Evolutionary conservation across 2,797 vertebrate species (phyloP).

Genomic region (Prunella strophiata): DNA sequence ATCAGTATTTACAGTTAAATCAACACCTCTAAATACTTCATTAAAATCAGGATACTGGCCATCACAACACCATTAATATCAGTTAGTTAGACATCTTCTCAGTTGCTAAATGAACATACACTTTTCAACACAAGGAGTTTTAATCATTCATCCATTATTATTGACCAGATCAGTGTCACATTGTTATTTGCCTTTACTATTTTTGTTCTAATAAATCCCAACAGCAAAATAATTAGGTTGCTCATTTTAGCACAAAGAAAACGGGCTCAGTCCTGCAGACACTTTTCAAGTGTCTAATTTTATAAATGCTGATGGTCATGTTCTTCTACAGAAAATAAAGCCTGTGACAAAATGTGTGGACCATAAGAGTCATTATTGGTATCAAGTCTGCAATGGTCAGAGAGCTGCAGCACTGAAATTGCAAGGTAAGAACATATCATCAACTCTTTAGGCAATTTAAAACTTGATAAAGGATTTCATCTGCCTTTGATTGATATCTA

Average conservation of each 20-base stretch:
- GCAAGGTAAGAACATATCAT: neutral
- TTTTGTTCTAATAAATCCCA: neutral
- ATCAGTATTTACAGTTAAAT: constrained; percentile 27
- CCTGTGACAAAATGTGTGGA: neutral
- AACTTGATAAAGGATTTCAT: constrained; percentile 23
- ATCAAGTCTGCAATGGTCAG: neutral
- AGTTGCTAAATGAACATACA: constrained; percentile 17
- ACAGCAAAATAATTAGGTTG: constrained; percentile 4
- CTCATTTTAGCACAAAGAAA: neutral
- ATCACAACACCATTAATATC: constrained; percentile 15
- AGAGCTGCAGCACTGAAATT: neutral
- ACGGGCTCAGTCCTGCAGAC: neutral
- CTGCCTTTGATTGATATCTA: neutral
- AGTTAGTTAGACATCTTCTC: constrained; percentile 8
- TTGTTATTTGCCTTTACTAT: neutral
- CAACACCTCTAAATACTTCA: constrained; percentile 9
- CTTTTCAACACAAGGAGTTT: neutral
- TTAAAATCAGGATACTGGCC: constrained; percentile 31
- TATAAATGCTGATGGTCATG: neutral
- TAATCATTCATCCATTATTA: neutral
- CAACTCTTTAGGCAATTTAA: neutral
- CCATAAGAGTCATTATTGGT: neutral
- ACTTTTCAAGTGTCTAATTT: neutral
- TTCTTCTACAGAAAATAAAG: neutral
- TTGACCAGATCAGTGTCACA: neutral